phyloP scores from a whole-genome alignment of 1,140 invertebrate genomes.

The Philotrypesis tridentata region DNA sequence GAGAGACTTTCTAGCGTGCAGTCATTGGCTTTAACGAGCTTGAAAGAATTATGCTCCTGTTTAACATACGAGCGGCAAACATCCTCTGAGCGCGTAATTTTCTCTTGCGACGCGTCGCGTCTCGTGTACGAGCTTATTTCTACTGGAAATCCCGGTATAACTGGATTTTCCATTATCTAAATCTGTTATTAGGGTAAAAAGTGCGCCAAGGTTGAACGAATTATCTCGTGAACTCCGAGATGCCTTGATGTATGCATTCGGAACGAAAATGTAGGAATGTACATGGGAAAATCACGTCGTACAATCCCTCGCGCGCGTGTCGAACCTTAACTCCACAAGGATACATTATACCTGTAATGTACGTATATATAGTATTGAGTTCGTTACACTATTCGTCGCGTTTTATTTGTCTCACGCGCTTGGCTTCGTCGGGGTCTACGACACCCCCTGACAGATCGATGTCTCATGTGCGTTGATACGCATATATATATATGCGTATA shows the following conservation, averaged over 20 bases:
- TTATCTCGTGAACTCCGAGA: neutral
- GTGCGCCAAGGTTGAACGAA: neutral
- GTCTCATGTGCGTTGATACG: neutral
- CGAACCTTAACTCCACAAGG: neutral
- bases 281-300: no score
- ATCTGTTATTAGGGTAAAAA: no score
- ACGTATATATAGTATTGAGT: neutral
- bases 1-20: conserved; percentile 4
- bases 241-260: no score
- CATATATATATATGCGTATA: no score
- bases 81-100: neutral
- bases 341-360: neutral
- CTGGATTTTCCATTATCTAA: neutral
- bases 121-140: no score
- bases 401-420: neutral
- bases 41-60: neutral
- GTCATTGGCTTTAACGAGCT: neutral
- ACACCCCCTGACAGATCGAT: neutral
- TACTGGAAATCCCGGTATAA: neutral
- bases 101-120: neutral
- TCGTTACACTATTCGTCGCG: neutral
- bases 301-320: neutral
- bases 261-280: no score
- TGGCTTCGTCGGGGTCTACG: neutral
- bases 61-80: neutral